phyloP scores from a whole-genome alignment of 2,797 vertebrate species.

The Gymnocypris eckloni region DNA sequence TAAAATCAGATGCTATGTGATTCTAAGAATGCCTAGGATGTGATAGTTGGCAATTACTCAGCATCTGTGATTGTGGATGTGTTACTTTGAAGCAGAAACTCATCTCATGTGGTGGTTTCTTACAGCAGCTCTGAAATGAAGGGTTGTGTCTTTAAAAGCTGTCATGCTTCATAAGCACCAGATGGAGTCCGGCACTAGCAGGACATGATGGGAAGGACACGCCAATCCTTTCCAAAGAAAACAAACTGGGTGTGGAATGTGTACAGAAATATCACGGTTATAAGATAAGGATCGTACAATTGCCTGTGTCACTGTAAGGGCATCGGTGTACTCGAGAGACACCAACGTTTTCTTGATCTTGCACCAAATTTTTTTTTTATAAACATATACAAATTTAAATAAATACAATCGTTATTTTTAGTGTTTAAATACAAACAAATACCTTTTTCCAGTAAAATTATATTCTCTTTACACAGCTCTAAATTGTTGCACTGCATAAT shows the following conservation, averaged over 20 bases:
- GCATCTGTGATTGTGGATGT: background rate
- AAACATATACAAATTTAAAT: background rate
- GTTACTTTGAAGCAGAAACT: background rate
- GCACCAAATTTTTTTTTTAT: too few species aligned
- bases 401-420: background rate
- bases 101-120: background rate
- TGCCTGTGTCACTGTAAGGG: background rate
- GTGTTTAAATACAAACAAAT: background rate
- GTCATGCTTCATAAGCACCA: conserved; percentile 58
- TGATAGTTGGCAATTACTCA: background rate
- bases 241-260: conserved; percentile 54
- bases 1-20: background rate
- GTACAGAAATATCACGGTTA: conserved; percentile 4
- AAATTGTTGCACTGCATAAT: background rate
- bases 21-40: background rate
- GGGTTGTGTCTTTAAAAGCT: conserved; percentile 36
- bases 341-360: background rate
- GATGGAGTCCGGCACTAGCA: conserved; percentile 66
- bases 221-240: conserved; percentile 64
- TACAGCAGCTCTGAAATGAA: background rate
- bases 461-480: background rate
- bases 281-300: background rate
- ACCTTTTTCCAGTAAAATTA: background rate
- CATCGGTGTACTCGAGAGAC: background rate
- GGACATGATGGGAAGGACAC: conserved; percentile 65